These are phyloP conservation scores for Portevinia maculata DNA, from an alignment of 2,888 invertebrate species.

Conservation along the genomic window DNA sequence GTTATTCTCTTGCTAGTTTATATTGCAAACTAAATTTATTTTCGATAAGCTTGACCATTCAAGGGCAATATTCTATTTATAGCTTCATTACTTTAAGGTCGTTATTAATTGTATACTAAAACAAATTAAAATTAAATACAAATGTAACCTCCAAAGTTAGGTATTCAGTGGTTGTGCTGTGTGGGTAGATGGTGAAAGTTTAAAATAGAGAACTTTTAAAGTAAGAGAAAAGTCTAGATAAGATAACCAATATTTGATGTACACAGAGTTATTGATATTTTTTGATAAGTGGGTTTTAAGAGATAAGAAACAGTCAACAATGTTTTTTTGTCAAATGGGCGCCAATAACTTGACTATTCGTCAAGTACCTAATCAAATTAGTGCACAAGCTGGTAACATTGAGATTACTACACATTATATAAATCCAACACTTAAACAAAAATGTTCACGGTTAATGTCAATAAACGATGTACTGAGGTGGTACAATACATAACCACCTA, in stretches of 20 bases:
- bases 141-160: not conserved
- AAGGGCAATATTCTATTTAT: slow-evolving; percentile 18
- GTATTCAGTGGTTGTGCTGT: not conserved
- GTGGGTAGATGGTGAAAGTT: not conserved
- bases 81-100: not conserved
- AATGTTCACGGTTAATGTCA: too few species aligned
- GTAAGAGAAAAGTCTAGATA: slow-evolving; percentile 6
- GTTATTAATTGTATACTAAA: not conserved
- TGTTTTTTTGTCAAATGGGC: not conserved
- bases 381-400: too few species aligned
- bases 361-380: too few species aligned
- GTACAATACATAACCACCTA: too few species aligned
- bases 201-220: not conserved
- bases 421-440: too few species aligned
- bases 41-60: slow-evolving; percentile 9
- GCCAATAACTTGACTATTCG: not conserved
- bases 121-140: not conserved
- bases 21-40: not conserved
- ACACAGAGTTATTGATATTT: slow-evolving; percentile 21
- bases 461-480: too few species aligned
- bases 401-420: too few species aligned
- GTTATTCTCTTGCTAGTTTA: slow-evolving; percentile 9
- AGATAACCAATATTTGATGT: slow-evolving; percentile 24
- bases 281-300: not conserved
- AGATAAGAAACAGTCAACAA: slow-evolving; percentile 15